Base-by-base conservation (phyloP, 2,888 invertebrate genomes). In the Busseola fusca region DNA sequence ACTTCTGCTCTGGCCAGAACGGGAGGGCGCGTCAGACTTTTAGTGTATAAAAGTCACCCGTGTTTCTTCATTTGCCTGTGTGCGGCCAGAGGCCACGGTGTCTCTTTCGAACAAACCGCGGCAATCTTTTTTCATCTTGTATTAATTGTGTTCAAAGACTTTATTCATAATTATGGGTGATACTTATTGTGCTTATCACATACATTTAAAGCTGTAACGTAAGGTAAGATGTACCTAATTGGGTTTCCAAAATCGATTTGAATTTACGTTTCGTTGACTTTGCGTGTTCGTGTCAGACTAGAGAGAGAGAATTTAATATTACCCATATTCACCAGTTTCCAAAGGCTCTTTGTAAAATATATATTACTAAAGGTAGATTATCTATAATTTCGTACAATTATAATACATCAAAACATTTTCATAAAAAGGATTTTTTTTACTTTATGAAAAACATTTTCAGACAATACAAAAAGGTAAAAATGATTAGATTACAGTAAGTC, bases 401-500 rank as follows among this genome's bases (percentile, higher is more conserved):
- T 60, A 5, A 37, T 56, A 25, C 27, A 45, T 30, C 50, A 62
- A 64, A 62, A 62, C 6, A 45, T 64, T 56, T 57, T 18, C 34
- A 18, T 16, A 73, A 60, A 78, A 45, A 42, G 6, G 52, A 25
- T 58, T 37, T 57, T 37, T 48, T 34, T 34, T 18, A 48, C 54
- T 66, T 59, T 21, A 48, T 21, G 34, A 56, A 62, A 67, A 57
- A 52, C 12, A 57, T 59, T 60, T 57, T 6, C 27, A 12, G 21
- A 65, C 66, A 76, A 56, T 52, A 59, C 25, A 63, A n/a, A 50
- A 63, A 18, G 30, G 30, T 27, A 48, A 42, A 34, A 62, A 40
- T 57, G 16, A 74, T 58, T 56, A 69, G 63, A 78, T 73, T 69
- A 48, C 48, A 48, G 65, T 42, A 42, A 82, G 34, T 64, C 73